Conservation (phyloP, 2,113 vertebrate species). For the Bufo gargarizans region DNA sequence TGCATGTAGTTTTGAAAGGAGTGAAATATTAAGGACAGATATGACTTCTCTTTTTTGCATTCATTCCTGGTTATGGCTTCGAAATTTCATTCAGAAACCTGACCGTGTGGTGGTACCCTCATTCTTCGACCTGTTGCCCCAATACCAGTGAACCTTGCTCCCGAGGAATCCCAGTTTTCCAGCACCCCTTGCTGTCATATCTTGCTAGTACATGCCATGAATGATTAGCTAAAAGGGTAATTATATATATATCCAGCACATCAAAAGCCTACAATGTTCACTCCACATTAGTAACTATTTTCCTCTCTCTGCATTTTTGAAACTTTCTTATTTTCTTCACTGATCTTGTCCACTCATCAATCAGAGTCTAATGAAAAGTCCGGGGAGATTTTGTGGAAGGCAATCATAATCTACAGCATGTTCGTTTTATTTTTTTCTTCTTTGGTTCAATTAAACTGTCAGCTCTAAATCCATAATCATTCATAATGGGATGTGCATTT, state of each 20-base stretch:
- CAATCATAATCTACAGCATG: conserved; percentile 11
- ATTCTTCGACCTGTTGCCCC: too few relatives aligned
- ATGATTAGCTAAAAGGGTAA: background rate
- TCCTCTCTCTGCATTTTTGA: conserved; percentile 15
- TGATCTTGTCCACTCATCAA: conserved; percentile 40
- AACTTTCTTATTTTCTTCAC: conserved; percentile 11
- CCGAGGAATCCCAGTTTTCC: too few relatives aligned
- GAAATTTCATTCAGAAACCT: too few relatives aligned
- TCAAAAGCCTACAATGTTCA: background rate
- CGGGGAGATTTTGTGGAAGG: conserved; percentile 23
- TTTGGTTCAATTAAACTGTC: conserved; percentile 41
- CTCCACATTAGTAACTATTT: conserved; percentile 12
- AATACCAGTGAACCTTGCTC: too few relatives aligned
- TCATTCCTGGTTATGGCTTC: too few relatives aligned
- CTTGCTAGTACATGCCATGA: background rate
- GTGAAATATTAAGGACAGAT: too few relatives aligned
- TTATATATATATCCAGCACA: background rate
- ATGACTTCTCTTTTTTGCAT: too few relatives aligned
- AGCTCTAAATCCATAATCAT: conserved; percentile 33
- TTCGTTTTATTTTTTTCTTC: background rate
- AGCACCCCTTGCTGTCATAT: background rate
- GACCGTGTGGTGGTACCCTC: too few relatives aligned
- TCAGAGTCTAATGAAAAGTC: conserved; percentile 31
- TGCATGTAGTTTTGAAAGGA: too few relatives aligned
- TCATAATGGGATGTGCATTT: conserved; percentile 32